These are phyloP conservation scores for Sycophaga agraensis DNA, from an alignment of 1,140 invertebrate species.

Conservation along the genomic window DNA sequence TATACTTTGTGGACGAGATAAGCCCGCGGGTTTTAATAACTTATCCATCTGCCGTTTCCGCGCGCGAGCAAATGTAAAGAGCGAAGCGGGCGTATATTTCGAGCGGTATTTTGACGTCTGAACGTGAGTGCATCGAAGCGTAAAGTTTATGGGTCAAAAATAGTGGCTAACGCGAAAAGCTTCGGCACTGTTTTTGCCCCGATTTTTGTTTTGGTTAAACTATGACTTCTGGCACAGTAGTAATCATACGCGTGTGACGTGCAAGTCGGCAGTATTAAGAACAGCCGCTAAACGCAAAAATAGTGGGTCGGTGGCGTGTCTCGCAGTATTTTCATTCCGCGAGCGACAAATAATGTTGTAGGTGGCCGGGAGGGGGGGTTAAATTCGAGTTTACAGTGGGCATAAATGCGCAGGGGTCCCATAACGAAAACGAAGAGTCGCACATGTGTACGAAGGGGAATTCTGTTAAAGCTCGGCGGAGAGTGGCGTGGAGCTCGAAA, in stretches of 20 bases:
- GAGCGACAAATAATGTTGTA: constrained; percentile 19
- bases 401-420: constrained; percentile 5
- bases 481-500: constrained; percentile 9
- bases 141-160: constrained; percentile 27
- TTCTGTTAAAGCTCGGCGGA: constrained; percentile 17
- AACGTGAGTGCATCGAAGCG: not conserved
- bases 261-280: no score
- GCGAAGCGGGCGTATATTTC: no score
- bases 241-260: no score
- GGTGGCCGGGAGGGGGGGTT: no score
- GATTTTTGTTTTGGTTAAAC: no score
- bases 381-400: constrained; percentile 24
- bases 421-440: constrained; percentile 24
- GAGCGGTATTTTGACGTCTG: constrained; percentile 15
- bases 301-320: constrained; percentile 13
- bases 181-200: no score
- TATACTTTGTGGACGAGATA: no score
- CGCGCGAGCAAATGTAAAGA: no score
- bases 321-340: constrained; percentile 25
- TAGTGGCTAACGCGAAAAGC: no score
- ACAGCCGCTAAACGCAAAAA: constrained; percentile 22
- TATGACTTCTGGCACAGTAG: no score
- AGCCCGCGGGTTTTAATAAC: no score
- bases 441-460: constrained; percentile 16
- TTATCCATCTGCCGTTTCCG: no score